Percentiles rank a stretch among this genome's conserved stretches.
These are phyloP conservation scores for Forbesichthys agassizii DNA, from an alignment of 2,113 vertebrate genomes.

Conservation along the genomic window DNA sequence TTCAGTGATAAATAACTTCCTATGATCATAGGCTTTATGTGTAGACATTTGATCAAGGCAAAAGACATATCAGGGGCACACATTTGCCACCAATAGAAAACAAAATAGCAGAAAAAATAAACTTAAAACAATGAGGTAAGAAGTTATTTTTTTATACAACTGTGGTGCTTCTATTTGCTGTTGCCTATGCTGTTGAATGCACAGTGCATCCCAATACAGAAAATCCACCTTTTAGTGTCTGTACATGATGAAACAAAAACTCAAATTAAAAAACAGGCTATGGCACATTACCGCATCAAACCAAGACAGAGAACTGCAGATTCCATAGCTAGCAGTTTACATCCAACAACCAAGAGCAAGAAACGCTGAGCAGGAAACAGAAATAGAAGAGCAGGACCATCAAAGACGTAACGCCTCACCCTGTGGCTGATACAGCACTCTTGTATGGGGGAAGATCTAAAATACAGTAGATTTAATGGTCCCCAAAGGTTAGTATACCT, in stretches of 20 bases:
- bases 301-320: conserved; percentile 13
- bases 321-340: too few relatives aligned
- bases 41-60: conserved; percentile 74
- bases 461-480: conserved; percentile 37
- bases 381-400: conserved; percentile 33
- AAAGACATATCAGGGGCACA: conserved; percentile 76
- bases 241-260: conserved; percentile 64
- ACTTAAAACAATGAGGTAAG: conserved; percentile 77
- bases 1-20: conserved; percentile 82
- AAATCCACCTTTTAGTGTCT: conserved; percentile 67
- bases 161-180: conserved; percentile 73
- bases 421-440: conserved; percentile 31
- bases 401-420: conserved; percentile 46
- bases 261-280: conserved; percentile 48
- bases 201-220: conserved; percentile 77
- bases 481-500: conserved; percentile 8
- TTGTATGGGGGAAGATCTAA: conserved; percentile 7
- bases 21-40: conserved; percentile 75
- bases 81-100: conserved; percentile 67
- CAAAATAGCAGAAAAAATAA: conserved; percentile 61
- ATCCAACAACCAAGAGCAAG: conserved; percentile 18
- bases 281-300: conserved; percentile 70
- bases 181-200: conserved; percentile 73
- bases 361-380: conserved; percentile 55
- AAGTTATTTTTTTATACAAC: conserved; percentile 74